phyloP scores from a whole-genome alignment of 2,113 vertebrate species.

The Tetrao urogallus region DNA sequence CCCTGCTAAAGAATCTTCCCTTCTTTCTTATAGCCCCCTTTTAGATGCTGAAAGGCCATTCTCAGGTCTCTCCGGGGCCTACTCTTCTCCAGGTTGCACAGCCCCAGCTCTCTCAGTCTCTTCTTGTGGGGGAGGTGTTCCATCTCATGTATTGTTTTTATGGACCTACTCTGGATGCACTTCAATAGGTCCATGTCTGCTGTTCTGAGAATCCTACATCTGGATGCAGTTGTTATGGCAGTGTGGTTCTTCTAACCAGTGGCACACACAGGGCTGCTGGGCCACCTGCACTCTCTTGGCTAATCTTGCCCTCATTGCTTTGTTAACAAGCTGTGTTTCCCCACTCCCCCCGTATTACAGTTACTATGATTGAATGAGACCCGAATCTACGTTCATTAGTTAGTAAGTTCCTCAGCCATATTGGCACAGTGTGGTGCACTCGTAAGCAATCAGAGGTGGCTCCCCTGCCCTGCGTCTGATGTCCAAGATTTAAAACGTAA shows the following conservation, averaged over 20 bases:
- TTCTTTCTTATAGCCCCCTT: too few relatives aligned
- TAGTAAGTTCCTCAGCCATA: neutral
- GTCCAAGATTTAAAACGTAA: neutral
- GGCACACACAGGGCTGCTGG: neutral
- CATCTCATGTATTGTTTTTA: too few relatives aligned
- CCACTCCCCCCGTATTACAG: neutral
- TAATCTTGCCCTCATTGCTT: neutral
- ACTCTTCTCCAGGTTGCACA: too few relatives aligned
- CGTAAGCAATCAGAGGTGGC: neutral
- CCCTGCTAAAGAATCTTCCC: too few relatives aligned
- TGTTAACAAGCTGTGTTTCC: neutral
- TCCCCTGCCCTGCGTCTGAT: too few relatives aligned
- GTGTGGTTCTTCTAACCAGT: neutral
- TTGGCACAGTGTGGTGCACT: rapidly evolving
- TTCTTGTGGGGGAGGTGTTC: too few relatives aligned
- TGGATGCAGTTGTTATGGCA: neutral
- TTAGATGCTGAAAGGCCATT: too few relatives aligned
- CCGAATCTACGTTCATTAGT: neutral
- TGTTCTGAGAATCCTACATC: too few relatives aligned
- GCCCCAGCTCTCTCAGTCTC: too few relatives aligned
- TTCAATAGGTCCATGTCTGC: too few relatives aligned
- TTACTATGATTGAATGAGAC: neutral
- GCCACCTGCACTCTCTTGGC: neutral
- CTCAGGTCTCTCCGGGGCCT: too few relatives aligned
- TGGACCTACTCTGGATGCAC: too few relatives aligned